Percentiles rank a stretch among this genome's conserved stretches.
phyloP scores from a whole-genome alignment of 1,140 invertebrate species.

The Drosophila micromelanica region DNA sequence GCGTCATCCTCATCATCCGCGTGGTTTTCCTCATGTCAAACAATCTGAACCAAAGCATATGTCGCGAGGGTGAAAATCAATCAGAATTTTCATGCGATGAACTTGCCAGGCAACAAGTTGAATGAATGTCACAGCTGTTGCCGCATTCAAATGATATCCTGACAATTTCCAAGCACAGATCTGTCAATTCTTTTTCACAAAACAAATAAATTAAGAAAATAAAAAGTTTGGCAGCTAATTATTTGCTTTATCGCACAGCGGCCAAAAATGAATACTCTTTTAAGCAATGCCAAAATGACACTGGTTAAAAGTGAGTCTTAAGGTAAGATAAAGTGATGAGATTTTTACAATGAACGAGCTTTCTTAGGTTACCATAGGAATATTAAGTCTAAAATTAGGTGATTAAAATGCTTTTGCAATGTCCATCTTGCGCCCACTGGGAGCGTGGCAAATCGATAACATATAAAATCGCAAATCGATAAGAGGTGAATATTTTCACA shows the following conservation, averaged over 20 bases:
- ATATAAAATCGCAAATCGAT: no score
- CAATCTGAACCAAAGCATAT: slow-evolving; percentile 58
- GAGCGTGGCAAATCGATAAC: no score
- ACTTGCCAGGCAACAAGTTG: slow-evolving; percentile 56
- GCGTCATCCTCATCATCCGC: slow-evolving; percentile 7
- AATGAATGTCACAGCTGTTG: slow-evolving; percentile 27
- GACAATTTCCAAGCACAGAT: slow-evolving; percentile 25
- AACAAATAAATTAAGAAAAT: background rate
- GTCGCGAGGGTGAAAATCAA: slow-evolving; percentile 64
- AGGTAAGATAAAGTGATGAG: background rate
- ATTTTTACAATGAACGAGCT: no score
- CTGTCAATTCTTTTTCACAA: slow-evolving; percentile 16
- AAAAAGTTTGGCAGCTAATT: slow-evolving; percentile 59
- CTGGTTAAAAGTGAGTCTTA: background rate
- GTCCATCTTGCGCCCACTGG: no score
- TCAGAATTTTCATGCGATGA: slow-evolving; percentile 60
- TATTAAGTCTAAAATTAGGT: no score
- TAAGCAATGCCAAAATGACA: background rate
- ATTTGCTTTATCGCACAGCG: slow-evolving; percentile 37
- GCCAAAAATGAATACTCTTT: background rate
- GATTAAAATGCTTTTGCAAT: no score
- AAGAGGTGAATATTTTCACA: no score
- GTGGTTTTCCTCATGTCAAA: slow-evolving; percentile 45
- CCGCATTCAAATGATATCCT: slow-evolving; percentile 28
- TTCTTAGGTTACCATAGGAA: no score